phyloP scores from a whole-genome alignment of 2,797 vertebrate genomes.

The Phrynocephalus guinanensis region DNA sequence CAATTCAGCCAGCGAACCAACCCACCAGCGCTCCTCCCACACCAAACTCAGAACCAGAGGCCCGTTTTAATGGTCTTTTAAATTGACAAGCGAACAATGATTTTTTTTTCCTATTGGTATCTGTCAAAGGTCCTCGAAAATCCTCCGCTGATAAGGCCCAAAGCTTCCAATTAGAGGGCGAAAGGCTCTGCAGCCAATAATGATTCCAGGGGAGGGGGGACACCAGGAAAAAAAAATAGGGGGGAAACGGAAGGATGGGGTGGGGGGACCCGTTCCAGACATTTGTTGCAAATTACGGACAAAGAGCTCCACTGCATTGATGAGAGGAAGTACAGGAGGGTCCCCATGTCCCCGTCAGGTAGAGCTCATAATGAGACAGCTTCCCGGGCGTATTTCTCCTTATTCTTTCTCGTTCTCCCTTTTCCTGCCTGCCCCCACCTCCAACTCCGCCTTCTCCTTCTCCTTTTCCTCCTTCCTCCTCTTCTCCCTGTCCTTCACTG shows the following conservation, averaged over 20 bases:
- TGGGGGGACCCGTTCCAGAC: slow-evolving; percentile 86
- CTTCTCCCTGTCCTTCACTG: slow-evolving; percentile 65
- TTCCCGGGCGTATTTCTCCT: slow-evolving; percentile 70
- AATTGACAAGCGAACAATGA: slow-evolving; percentile 99
- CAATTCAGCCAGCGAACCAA: no score
- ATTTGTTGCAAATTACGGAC: slow-evolving; percentile 99
- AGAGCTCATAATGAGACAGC: slow-evolving; percentile 84
- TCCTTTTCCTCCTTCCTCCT: slow-evolving; percentile 47
- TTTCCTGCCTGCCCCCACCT: slow-evolving; percentile 67
- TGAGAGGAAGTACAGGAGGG: slow-evolving; percentile 88
- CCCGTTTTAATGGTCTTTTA: slow-evolving; percentile 98
- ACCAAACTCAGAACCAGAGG: slow-evolving; percentile 45
- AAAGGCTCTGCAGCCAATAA: slow-evolving; percentile 93
- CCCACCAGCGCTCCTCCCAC: background rate
- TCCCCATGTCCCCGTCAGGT: slow-evolving; percentile 90
- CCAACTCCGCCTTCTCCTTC: slow-evolving; percentile 60
- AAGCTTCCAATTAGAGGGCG: slow-evolving; percentile 98
- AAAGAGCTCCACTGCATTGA: slow-evolving; percentile 95
- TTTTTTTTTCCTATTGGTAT: slow-evolving; percentile 97
- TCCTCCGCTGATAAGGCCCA: slow-evolving; percentile 98
- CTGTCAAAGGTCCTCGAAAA: slow-evolving; percentile 99
- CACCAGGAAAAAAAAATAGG: no score
- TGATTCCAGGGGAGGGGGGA: slow-evolving; percentile 86
- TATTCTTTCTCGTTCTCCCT: slow-evolving; percentile 65
- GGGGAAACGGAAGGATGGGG: no score